phyloP scores from a whole-genome alignment of 1,140 invertebrate genomes.

The Drosophila oshimai region DNA sequence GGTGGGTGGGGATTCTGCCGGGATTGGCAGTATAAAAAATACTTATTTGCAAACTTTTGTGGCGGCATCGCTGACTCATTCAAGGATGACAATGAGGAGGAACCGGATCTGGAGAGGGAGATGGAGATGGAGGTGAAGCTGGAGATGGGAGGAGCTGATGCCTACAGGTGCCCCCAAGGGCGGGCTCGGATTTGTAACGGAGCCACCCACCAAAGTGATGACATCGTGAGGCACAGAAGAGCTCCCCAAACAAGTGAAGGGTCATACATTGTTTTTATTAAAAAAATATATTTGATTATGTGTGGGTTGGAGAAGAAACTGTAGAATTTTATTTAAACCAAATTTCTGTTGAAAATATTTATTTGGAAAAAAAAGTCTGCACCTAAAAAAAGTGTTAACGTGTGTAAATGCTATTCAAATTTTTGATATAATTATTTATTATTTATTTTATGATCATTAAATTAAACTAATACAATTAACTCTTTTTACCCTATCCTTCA shows the following conservation, averaged over 20 bases:
- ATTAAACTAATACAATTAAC: too few species aligned
- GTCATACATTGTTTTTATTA: too few species aligned
- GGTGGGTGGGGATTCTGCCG: not conserved
- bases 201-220: constrained; percentile 3
- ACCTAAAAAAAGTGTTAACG: too few species aligned
- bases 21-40: constrained; percentile 74
- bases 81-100: constrained; percentile 44
- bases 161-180: constrained; percentile 57
- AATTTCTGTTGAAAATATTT: too few species aligned
- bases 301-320: too few species aligned
- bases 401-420: not conserved
- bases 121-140: not conserved
- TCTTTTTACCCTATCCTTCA: too few species aligned
- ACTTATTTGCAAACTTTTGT: constrained; percentile 79
- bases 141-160: not conserved
- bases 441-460: too few species aligned
- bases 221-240: constrained; percentile 35
- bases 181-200: constrained; percentile 2
- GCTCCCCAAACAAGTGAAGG: not conserved
- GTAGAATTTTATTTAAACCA: too few species aligned
- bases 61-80: constrained; percentile 70
- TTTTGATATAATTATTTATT: too few species aligned
- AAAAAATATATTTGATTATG: too few species aligned
- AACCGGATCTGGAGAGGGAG: constrained; percentile 13
- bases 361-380: too few species aligned